These are phyloP conservation scores for Oikopleura dioica DNA, from an alignment of 23 tunicate species.

Conservation along the genomic window DNA sequence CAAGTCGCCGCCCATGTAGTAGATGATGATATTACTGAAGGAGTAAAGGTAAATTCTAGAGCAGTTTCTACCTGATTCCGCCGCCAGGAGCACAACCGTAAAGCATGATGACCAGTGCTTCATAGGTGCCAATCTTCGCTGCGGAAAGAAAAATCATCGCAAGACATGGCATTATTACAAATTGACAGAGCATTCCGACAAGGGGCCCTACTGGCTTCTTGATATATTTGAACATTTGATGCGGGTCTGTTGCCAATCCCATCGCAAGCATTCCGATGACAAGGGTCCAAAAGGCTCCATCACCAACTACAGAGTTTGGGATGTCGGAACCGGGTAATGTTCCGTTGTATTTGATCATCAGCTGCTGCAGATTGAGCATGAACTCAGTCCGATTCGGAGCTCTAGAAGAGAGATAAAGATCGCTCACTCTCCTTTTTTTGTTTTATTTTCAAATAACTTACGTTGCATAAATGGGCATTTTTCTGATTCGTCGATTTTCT, in stretches of 20 bases:
- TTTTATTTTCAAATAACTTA: too few relatives aligned
- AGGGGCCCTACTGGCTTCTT: not conserved
- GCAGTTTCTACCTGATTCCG: too few relatives aligned
- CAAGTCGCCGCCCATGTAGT: not conserved
- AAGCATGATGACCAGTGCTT: not conserved
- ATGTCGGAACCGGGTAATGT: not conserved
- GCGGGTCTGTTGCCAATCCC: not conserved
- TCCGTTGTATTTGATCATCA: conserved; percentile 1
- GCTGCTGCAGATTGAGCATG: not conserved
- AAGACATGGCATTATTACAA: not conserved
- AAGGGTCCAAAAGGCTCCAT: not conserved
- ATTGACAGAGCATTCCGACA: not conserved
- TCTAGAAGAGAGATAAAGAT: too few relatives aligned
- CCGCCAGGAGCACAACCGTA: not conserved
- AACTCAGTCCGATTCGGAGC: not conserved
- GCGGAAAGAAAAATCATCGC: not conserved
- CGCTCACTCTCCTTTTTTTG: too few relatives aligned
- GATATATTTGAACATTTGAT: not conserved
- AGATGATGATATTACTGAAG: not conserved
- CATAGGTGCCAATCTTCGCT: not conserved
- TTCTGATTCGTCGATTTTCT: too few relatives aligned
- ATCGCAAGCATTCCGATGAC: not conserved
- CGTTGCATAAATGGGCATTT: too few relatives aligned
- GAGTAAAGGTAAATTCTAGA: too few relatives aligned
- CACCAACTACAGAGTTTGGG: not conserved